These are phyloP conservation scores for Mugil cephalus DNA, from an alignment of 2,113 vertebrate genomes.

Conservation along the genomic window DNA sequence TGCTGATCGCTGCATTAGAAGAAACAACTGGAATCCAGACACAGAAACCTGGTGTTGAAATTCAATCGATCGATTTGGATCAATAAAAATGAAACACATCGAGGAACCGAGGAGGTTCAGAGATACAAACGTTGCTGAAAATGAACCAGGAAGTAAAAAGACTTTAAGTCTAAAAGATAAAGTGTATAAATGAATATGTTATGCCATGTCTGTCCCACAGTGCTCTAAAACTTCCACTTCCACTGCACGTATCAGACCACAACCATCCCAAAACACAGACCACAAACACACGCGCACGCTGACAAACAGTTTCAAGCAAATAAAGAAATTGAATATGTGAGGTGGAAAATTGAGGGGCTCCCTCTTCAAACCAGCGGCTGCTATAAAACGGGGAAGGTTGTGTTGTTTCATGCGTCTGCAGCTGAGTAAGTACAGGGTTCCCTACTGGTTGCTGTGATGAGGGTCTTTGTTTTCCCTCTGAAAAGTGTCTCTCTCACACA, in stretches of 20 bases:
- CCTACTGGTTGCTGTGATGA: constrained; percentile 48
- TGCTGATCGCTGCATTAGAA: too few relatives aligned
- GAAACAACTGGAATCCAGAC: too few relatives aligned
- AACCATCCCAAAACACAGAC: constrained; percentile 23
- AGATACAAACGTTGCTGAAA: too few relatives aligned
- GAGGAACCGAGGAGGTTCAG: too few relatives aligned
- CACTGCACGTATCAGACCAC: neutral
- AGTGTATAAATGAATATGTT: too few relatives aligned
- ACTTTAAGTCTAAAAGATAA: too few relatives aligned
- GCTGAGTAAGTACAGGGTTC: constrained; percentile 60
- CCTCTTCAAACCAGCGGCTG: neutral
- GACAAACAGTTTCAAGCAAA: neutral
- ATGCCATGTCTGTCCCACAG: too few relatives aligned
- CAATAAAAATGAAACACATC: too few relatives aligned
- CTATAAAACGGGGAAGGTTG: constrained; percentile 2
- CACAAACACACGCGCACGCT: constrained; percentile 1
- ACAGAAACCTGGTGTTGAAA: too few relatives aligned
- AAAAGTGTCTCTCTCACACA: constrained; percentile 39
- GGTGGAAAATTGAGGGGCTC: neutral
- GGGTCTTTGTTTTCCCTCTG: constrained; percentile 64
- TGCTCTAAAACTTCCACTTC: neutral
- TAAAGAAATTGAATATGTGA: constrained; percentile 1
- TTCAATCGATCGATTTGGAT: too few relatives aligned
- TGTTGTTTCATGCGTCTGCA: constrained; percentile 36
- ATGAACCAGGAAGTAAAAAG: too few relatives aligned